Evolutionary conservation across 2,113 vertebrate species (phyloP).

Genomic region (Rhineura floridana): DNA sequence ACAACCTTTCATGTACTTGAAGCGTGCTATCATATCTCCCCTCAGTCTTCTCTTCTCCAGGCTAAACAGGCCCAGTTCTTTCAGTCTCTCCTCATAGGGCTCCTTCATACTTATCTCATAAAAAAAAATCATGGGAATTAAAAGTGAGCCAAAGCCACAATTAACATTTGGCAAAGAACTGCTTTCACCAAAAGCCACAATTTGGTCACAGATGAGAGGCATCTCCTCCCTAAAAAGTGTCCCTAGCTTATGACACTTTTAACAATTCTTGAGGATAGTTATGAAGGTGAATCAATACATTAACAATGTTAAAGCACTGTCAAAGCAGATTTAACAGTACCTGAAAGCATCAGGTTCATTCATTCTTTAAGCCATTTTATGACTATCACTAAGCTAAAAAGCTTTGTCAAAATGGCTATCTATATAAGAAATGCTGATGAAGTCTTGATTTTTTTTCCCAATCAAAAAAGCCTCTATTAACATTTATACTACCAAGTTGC

Average conservation of each 20-base stretch:
- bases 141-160: slow-evolving; percentile 7
- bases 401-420: slow-evolving; percentile 5
- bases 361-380: neutral
- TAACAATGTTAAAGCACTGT: neutral
- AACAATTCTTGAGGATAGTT: neutral
- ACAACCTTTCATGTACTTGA: no score
- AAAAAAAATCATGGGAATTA: neutral
- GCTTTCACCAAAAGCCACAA: neutral
- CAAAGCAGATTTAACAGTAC: slow-evolving; percentile 21
- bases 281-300: neutral
- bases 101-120: neutral
- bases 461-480: neutral
- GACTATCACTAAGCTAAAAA: neutral
- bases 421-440: slow-evolving; percentile 28
- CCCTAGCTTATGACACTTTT: neutral
- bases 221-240: neutral
- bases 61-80: no score
- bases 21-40: no score
- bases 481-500: neutral
- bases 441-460: neutral
- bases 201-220: neutral
- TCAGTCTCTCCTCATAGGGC: no score
- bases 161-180: neutral
- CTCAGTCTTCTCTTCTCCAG: no score
- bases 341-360: neutral